These are phyloP conservation scores for Rachycentron canadum DNA, from an alignment of 2,797 vertebrate species.

Conservation along the genomic window DNA sequence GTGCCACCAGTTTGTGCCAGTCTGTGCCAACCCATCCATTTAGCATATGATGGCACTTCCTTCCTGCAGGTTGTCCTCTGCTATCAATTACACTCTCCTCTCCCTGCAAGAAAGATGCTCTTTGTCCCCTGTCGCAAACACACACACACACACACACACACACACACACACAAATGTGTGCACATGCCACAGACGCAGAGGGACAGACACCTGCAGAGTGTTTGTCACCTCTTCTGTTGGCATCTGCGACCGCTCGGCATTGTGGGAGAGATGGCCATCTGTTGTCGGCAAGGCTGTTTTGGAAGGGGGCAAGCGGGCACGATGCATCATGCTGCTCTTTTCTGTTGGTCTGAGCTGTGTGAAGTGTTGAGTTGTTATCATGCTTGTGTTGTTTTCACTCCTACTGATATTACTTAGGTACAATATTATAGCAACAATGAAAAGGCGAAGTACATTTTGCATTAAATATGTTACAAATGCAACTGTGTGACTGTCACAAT, in stretches of 20 bases:
- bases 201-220: conserved; percentile 84
- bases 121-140: conserved; percentile 60
- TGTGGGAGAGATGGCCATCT: conserved; percentile 82
- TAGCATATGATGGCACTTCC: conserved; percentile 72
- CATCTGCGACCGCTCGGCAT: conserved; percentile 79
- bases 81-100: conserved; percentile 80
- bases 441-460: neutral
- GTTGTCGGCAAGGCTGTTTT: conserved; percentile 72
- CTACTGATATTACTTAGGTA: conserved; percentile 13
- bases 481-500: neutral
- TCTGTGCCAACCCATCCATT: conserved; percentile 73
- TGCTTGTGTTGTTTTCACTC: conserved; percentile 49
- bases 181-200: conserved; percentile 60
- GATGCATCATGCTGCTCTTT: conserved; percentile 76
- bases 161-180: neutral
- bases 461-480: conserved; percentile 20
- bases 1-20: conserved; percentile 62
- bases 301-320: conserved; percentile 71
- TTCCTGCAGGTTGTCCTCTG: conserved; percentile 79
- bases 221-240: conserved; percentile 84
- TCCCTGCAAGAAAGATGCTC: conserved; percentile 74
- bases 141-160: conserved; percentile 27
- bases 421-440: conserved; percentile 12
- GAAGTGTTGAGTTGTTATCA: conserved; percentile 45
- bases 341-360: conserved; percentile 66